These are phyloP conservation scores for Celastrina argiolus DNA, from an alignment of 2,888 invertebrate genomes.

Conservation along the genomic window DNA sequence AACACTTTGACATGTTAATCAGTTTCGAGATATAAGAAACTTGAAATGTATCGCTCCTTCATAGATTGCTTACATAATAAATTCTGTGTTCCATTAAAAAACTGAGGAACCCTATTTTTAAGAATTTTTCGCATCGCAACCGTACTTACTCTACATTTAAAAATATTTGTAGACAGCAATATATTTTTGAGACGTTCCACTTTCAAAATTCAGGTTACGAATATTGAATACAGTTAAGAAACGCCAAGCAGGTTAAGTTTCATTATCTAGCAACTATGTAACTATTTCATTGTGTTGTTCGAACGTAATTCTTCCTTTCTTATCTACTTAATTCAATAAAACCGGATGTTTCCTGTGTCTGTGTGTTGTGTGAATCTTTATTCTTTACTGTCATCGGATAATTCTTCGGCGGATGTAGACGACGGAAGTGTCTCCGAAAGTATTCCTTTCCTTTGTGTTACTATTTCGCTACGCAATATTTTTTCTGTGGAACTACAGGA, in stretches of 20 bases:
- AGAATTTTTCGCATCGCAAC: background rate
- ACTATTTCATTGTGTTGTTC: slow-evolving; percentile 3
- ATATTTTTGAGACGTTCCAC: slow-evolving; percentile 13
- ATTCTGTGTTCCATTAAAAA: slow-evolving; percentile 4
- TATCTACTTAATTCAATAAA: slow-evolving; percentile 42
- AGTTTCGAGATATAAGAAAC: slow-evolving; percentile 22
- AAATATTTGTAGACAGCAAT: background rate
- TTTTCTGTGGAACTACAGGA: slow-evolving; percentile 38
- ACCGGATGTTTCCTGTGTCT: slow-evolving; percentile 72
- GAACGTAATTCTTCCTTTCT: slow-evolving; percentile 1
- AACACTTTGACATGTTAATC: slow-evolving; percentile 45
- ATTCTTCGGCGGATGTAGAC: slow-evolving; percentile 56
- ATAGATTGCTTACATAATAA: slow-evolving; percentile 22
- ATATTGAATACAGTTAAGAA: slow-evolving; percentile 11
- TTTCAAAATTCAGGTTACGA: slow-evolving; percentile 6
- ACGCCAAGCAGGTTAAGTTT: slow-evolving; percentile 5
- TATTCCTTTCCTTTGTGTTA: slow-evolving; percentile 44
- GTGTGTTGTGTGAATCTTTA: slow-evolving; percentile 39
- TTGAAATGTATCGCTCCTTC: slow-evolving; percentile 18
- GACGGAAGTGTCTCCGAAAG: slow-evolving; percentile 40
- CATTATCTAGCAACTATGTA: background rate
- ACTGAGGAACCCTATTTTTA: background rate
- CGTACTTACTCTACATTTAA: background rate
- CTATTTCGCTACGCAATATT: slow-evolving; percentile 52
- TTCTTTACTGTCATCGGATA: slow-evolving; percentile 39